These are phyloP conservation scores for Halyomorpha halys DNA, from an alignment of 1,140 invertebrate genomes.

Conservation along the genomic window DNA sequence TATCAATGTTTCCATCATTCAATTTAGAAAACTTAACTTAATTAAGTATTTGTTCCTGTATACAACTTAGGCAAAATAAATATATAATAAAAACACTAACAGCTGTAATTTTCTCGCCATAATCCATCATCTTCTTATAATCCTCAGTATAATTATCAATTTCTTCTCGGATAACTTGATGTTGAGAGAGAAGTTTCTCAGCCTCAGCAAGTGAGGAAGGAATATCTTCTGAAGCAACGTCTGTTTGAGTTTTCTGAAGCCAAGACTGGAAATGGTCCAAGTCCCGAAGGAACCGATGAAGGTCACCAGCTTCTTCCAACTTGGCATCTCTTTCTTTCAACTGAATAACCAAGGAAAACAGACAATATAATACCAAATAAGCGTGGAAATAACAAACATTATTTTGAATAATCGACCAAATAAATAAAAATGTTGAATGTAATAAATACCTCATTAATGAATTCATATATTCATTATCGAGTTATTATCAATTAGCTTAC, in stretches of 20 bases:
- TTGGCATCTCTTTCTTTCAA: slow-evolving; percentile 95
- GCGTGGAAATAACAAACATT: no score
- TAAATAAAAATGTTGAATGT: no score
- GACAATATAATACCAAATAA: no score
- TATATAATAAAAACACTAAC: slow-evolving; percentile 37
- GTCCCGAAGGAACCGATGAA: slow-evolving; percentile 96
- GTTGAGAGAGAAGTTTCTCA: slow-evolving; percentile 90
- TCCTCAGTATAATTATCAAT: slow-evolving; percentile 98
- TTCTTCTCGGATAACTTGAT: slow-evolving; percentile 95
- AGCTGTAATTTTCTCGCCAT: slow-evolving; percentile 87
- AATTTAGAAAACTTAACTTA: no score
- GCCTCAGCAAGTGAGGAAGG: slow-evolving; percentile 93
- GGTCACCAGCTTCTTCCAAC: slow-evolving; percentile 94
- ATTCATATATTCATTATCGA: no score
- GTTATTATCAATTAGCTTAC: no score
- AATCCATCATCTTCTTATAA: slow-evolving; percentile 98
- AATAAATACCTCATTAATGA: no score
- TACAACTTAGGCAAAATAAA: neutral
- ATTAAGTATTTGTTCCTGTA: no score
- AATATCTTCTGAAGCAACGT: slow-evolving; percentile 95
- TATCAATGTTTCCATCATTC: no score
- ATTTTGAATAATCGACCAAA: no score
- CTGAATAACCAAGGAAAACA: slow-evolving; percentile 36
- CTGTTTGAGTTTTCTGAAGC: slow-evolving; percentile 95
- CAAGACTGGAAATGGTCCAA: slow-evolving; percentile 99